Evolutionary conservation across 2,888 invertebrate species (phyloP).

Genomic region (Merodon equestris): DNA sequence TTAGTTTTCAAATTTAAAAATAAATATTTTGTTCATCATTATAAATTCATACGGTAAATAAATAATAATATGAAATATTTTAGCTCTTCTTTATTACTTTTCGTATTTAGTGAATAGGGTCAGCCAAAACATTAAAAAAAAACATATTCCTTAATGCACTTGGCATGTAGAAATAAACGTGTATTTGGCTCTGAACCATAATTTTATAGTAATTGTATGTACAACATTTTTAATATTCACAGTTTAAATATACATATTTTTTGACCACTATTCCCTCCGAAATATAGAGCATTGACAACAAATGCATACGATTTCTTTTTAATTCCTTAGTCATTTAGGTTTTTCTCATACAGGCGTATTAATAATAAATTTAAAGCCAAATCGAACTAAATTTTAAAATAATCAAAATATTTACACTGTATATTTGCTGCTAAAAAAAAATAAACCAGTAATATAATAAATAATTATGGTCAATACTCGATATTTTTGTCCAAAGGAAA

Average conservation of each 20-base stretch:
- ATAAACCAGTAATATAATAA: conserved; percentile 36
- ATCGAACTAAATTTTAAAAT: background rate
- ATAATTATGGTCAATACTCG: conserved; percentile 46
- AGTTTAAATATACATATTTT: conserved; percentile 55
- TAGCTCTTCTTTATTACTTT: conserved; percentile 5
- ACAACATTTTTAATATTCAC: conserved; percentile 68
- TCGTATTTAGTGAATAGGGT: conserved; percentile 49
- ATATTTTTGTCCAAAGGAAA: conserved; percentile 40
- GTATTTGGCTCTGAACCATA: conserved; percentile 55
- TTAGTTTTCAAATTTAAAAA: no score
- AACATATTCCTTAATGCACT: conserved; percentile 48
- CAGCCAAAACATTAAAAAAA: conserved; percentile 48
- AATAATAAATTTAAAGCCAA: conserved; percentile 2
- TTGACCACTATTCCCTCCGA: conserved; percentile 58
- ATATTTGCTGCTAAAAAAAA: conserved; percentile 26
- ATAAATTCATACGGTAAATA: no score
- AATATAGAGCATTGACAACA: conserved; percentile 45
- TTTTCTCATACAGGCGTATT: no score
- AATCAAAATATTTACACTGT: conserved; percentile 23
- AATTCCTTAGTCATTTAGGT: no score
- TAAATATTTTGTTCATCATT: no score
- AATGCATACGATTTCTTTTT: background rate
- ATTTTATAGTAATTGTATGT: conserved; percentile 64
- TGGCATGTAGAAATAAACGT: conserved; percentile 56
- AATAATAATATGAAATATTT: no score